A percentile compares a stretch with the other conserved stretches of the same genome.
Evolutionary conservation across 92 coral and sea anemone species (phyloP).

Genomic region (Porites divaricata): DNA sequence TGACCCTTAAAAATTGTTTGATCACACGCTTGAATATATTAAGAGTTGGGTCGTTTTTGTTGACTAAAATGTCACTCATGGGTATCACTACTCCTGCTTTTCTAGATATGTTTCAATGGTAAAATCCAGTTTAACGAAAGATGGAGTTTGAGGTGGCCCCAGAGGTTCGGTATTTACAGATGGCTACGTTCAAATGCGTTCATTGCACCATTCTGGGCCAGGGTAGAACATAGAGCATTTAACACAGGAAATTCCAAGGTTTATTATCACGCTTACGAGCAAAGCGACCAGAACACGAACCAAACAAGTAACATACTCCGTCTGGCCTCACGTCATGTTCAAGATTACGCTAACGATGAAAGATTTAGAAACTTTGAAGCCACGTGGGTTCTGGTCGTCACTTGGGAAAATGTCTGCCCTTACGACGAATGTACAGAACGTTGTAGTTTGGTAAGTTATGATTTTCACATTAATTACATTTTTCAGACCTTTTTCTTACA

Average conservation of each 20-base stretch:
- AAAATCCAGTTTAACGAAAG: conserved; percentile 18
- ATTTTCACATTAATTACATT: too few relatives aligned
- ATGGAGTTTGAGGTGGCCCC: conserved; percentile 46
- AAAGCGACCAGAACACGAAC: neutral
- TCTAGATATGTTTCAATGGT: conserved; percentile 37
- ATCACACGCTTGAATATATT: too few relatives aligned
- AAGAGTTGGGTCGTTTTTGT: too few relatives aligned
- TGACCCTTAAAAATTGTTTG: too few relatives aligned
- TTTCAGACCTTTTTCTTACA: too few relatives aligned
- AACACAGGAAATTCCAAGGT: conserved; percentile 6
- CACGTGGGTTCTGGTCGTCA: conserved; percentile 56
- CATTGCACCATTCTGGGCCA: conserved; percentile 63
- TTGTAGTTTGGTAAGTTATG: too few relatives aligned
- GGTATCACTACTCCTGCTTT: neutral
- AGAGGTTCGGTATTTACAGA: conserved; percentile 50
- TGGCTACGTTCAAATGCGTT: conserved; percentile 39
- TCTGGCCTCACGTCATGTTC: conserved; percentile 25
- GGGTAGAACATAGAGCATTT: neutral
- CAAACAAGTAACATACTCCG: neutral
- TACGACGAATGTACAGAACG: neutral
- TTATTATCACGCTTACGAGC: conserved; percentile 31
- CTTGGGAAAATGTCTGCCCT: conserved; percentile 42
- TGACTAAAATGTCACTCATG: too few relatives aligned
- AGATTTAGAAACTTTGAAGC: conserved; percentile 32
- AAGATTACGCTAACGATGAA: neutral